These are phyloP conservation scores for Adelphocoris suturalis DNA, from an alignment of 2,888 invertebrate genomes.

Conservation along the genomic window DNA sequence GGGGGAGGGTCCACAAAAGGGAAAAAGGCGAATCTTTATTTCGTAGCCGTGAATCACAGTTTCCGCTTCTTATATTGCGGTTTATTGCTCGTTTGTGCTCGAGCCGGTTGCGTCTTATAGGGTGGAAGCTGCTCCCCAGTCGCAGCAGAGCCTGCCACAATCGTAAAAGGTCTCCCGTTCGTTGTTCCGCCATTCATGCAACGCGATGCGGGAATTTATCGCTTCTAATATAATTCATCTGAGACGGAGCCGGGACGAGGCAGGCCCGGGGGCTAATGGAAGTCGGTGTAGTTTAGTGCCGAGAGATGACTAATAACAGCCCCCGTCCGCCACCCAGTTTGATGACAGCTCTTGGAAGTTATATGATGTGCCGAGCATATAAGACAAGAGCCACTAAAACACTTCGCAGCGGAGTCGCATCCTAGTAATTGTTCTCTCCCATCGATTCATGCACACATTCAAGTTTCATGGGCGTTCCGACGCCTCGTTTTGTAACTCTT, in stretches of 20 bases:
- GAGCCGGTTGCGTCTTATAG: conserved; percentile 60
- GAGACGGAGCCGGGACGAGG: neutral
- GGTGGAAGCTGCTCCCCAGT: neutral
- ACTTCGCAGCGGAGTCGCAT: conserved; percentile 38
- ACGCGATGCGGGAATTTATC: conserved; percentile 66
- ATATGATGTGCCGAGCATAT: conserved; percentile 30
- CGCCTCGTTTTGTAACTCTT: neutral
- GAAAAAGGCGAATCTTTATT: conserved; percentile 57
- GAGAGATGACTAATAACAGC: conserved; percentile 51
- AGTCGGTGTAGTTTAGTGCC: conserved; percentile 51
- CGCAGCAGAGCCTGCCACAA: neutral
- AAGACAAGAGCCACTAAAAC: conserved; percentile 56
- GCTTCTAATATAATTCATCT: conserved; percentile 62
- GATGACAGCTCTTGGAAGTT: conserved; percentile 60
- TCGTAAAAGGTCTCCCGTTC: conserved; percentile 53
- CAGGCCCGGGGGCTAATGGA: conserved; percentile 44
- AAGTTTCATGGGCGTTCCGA: conserved; percentile 11
- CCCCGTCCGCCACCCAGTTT: conserved; percentile 40
- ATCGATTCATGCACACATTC: conserved; percentile 11
- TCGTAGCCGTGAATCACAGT: conserved; percentile 63
- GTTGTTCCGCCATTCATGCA: conserved; percentile 56
- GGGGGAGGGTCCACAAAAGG: conserved; percentile 19
- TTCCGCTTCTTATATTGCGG: conserved; percentile 65
- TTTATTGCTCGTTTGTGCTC: conserved; percentile 68
- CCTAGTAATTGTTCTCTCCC: conserved; percentile 17